phyloP scores from a whole-genome alignment of 1,140 invertebrate genomes.

The Pseudomyrmex cubaensis region DNA sequence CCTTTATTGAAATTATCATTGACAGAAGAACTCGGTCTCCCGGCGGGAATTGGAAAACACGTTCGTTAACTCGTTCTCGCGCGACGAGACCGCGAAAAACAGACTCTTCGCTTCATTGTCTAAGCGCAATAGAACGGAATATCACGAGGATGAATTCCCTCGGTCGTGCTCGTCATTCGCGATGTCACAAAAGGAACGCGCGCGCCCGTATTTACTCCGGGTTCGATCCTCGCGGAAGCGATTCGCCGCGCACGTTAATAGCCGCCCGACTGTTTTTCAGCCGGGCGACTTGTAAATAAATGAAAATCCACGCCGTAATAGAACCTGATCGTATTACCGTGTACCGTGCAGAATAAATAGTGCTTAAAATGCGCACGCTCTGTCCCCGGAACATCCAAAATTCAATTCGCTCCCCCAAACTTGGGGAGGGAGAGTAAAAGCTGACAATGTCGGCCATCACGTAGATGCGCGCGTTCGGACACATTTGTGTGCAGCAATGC shows the following conservation, averaged over 20 bases:
- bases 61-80: slow-evolving; percentile 25
- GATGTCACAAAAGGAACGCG: not conserved
- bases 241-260: slow-evolving; percentile 32
- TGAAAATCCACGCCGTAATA: slow-evolving; percentile 68
- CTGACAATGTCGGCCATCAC: slow-evolving; percentile 58
- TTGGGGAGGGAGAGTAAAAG: slow-evolving; percentile 47
- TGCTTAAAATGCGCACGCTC: slow-evolving; percentile 64
- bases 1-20: slow-evolving; percentile 43
- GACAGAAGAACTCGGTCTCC: slow-evolving; percentile 28
- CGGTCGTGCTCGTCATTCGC: not conserved
- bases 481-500: not conserved
- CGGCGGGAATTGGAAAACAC: slow-evolving; percentile 23
- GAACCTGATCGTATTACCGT: slow-evolving; percentile 69
- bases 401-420: slow-evolving; percentile 58
- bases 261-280: slow-evolving; percentile 57
- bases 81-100: slow-evolving; percentile 4
- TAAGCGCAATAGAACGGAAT: not conserved
- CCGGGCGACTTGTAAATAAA: slow-evolving; percentile 67
- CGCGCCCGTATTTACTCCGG: slow-evolving; percentile 9
- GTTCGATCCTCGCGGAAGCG: slow-evolving; percentile 9
- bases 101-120: slow-evolving; percentile 1
- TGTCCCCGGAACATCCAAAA: slow-evolving; percentile 30
- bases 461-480: slow-evolving; percentile 23
- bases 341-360: slow-evolving; percentile 70
- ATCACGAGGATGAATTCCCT: not conserved